Evolutionary conservation across 1,140 invertebrate species (phyloP), one percentile per base, ranked within the genome.

Genomic region (Drosophila eugracilis): DNA sequence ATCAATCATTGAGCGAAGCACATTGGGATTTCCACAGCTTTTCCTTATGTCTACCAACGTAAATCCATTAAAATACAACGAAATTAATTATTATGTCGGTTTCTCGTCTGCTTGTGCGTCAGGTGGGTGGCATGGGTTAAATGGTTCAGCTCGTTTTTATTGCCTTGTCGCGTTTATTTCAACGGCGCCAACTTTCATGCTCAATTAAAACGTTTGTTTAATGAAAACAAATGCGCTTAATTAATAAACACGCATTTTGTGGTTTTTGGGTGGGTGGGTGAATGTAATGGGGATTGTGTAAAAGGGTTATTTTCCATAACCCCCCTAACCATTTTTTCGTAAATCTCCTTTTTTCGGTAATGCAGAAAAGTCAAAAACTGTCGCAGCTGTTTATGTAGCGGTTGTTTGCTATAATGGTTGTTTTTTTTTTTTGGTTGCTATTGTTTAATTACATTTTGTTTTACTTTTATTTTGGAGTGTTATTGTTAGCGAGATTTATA

Each of bases 191-290:
- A 81, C 70, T 90, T 89, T 90, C 84, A 90, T 90, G 83, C 88
- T 90, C 88, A 90, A 90, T 90, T 91, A 91, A 91, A 91, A 81
- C 79, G 88, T 85, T 91, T 85, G 77, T 85, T 90, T 91, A 91
- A 90, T 91, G 89, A 84, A 91, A 91, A 91, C 79, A 91, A 91
- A 91, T 91, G 89, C 85, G 86, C 89, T 91, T 91, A 91, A 91
- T 91, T 91, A 91, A 91, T 91, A 91, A 91, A 91, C 89, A 91
- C 78, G 90, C 89, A 91, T 91, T 91, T 91, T 90, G 88, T 63
- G 88, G 88, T 79, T 81, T 74, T 26, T 4, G 42, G n/a, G 12
- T 26, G 1, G 4, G 12, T 37, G 52, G 47, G n/a, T 19, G 26
- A 22, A 5, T 50, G 39, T 37, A 42, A 14, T 32, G 26, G 21